Evolutionary conservation across 1,140 invertebrate genomes (phyloP).

Genomic region (Probaryconus sp.): DNA sequence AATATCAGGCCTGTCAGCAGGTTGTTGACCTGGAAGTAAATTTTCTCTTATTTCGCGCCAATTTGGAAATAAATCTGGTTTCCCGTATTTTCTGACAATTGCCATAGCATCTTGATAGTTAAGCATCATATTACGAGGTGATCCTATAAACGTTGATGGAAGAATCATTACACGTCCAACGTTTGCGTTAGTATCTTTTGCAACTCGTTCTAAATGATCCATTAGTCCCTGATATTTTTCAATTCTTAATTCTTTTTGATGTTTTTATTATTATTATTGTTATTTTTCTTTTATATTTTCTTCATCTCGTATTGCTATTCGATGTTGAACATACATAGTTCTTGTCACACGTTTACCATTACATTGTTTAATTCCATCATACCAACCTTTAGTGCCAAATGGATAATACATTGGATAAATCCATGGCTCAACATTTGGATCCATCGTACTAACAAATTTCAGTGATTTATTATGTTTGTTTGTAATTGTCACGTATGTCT

Average conservation of each 20-base stretch:
- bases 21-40: slow-evolving; percentile 63
- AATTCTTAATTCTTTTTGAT: slow-evolving; percentile 23
- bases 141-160: too few relatives aligned
- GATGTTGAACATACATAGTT: slow-evolving; percentile 8
- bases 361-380: not conserved
- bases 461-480: not conserved
- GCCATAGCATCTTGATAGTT: too few relatives aligned
- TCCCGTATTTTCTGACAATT: slow-evolving; percentile 71
- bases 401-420: slow-evolving; percentile 19
- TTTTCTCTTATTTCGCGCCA: slow-evolving; percentile 72
- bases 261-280: slow-evolving; percentile 79
- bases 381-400: slow-evolving; percentile 7
- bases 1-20: slow-evolving; percentile 13
- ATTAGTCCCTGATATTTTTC: slow-evolving; percentile 25
- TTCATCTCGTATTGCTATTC: slow-evolving; percentile 2
- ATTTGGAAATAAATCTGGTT: slow-evolving; percentile 53
- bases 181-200: slow-evolving; percentile 5
- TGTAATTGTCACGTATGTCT: slow-evolving; percentile 1
- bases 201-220: slow-evolving; percentile 32
- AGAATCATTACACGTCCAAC: slow-evolving; percentile 62
- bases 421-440: too few relatives aligned
- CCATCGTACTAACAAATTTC: slow-evolving; percentile 3
- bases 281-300: slow-evolving; percentile 8
- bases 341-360: not conserved
- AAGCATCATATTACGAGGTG: too few relatives aligned